Percentiles rank a stretch among this genome's conserved stretches.
phyloP scores from a whole-genome alignment of 2,797 vertebrate species.

The Monodelphis domestica region DNA sequence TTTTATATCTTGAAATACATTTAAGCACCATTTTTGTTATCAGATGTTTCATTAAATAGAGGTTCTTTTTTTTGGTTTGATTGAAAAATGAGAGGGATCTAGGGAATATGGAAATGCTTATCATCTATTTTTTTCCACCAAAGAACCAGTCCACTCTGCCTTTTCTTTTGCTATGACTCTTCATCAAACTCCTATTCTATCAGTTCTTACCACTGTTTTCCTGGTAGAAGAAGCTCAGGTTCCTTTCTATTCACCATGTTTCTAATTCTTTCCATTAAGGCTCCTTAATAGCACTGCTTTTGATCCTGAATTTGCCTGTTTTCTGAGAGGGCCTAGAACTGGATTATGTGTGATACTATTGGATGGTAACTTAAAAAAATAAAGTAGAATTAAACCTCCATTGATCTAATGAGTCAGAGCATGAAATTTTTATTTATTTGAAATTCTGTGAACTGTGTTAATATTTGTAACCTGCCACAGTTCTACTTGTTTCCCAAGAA shows the following conservation, averaged over 20 bases:
- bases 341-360: not conserved
- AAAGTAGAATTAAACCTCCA: not conserved
- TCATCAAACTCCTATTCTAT: not conserved
- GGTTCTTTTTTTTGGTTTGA: not conserved
- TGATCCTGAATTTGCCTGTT: not conserved
- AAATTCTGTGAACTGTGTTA: constrained; percentile 48
- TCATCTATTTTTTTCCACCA: not conserved
- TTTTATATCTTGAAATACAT: not conserved
- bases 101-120: not conserved
- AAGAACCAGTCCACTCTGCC: not conserved
- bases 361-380: not conserved
- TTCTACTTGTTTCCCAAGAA: not conserved
- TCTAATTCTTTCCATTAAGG: not conserved
- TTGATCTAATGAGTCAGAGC: constrained; percentile 47
- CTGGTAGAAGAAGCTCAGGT: not conserved
- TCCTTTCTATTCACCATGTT: not conserved
- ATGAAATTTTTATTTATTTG: constrained; percentile 38
- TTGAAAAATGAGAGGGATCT: not conserved
- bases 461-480: constrained; percentile 15
- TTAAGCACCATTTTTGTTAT: not conserved
- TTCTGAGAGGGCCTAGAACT: not conserved
- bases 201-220: not conserved
- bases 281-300: not conserved
- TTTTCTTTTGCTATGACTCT: not conserved
- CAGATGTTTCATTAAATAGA: not conserved